Percentiles rank a stretch among this genome's conserved stretches.
Conservation (phyloP, 2,888 invertebrate species). For the Oegoconia quadripuncta region DNA sequence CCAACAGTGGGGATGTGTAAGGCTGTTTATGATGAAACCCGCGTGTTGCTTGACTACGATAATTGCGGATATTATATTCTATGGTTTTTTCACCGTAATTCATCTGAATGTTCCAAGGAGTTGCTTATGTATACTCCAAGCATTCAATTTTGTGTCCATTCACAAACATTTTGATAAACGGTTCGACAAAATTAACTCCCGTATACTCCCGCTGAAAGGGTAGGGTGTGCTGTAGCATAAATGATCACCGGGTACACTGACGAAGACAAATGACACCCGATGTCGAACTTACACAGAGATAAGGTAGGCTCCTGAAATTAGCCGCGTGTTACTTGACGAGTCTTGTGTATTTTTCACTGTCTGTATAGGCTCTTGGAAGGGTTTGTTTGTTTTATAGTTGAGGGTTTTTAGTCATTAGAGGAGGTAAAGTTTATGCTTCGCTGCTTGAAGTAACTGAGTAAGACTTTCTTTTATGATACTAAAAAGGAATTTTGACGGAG, state of each 20-base stretch:
- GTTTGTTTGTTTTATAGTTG: conserved; percentile 29
- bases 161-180: neutral
- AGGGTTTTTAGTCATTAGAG: neutral
- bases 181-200: conserved; percentile 21
- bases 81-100: too few relatives aligned
- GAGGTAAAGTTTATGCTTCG: too few relatives aligned
- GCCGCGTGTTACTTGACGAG: conserved; percentile 66
- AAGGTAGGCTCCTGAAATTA: conserved; percentile 77
- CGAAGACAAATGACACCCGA: conserved; percentile 77
- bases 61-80: too few relatives aligned
- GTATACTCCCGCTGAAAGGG: conserved; percentile 57
- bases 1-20: too few relatives aligned
- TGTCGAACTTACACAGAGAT: conserved; percentile 77
- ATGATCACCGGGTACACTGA: conserved; percentile 77
- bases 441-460: too few relatives aligned
- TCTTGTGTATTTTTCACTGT: conserved; percentile 67
- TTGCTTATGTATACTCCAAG: too few relatives aligned
- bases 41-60: too few relatives aligned
- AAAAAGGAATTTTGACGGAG: too few relatives aligned
- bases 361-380: conserved; percentile 33
- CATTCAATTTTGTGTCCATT: too few relatives aligned
- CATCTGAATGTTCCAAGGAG: too few relatives aligned
- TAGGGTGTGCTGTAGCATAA: conserved; percentile 80
- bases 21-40: too few relatives aligned
- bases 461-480: too few relatives aligned